Percentiles rank a stretch among this genome's conserved stretches.
phyloP scores from a whole-genome alignment of 2,113 vertebrate genomes.

The Miniopterus natalensis region DNA sequence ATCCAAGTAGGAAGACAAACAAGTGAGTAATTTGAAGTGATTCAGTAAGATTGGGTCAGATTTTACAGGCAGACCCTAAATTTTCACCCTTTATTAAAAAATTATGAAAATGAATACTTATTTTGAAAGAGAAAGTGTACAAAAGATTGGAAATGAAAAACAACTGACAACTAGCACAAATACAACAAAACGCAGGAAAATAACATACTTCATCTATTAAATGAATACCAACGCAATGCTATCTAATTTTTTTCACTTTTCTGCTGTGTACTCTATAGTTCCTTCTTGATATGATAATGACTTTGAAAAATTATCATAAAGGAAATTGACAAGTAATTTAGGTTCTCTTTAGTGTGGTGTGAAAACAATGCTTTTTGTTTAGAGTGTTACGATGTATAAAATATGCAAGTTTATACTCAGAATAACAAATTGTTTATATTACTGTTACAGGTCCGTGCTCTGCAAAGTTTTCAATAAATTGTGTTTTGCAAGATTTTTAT shows the following conservation, averaged over 20 bases:
- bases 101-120: neutral
- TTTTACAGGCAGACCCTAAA: neutral
- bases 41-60: neutral
- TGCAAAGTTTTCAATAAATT: neutral
- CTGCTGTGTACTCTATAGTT: neutral
- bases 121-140: neutral
- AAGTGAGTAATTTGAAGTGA: neutral
- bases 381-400: neutral
- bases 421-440: neutral
- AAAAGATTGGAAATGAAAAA: neutral
- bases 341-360: neutral
- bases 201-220: neutral
- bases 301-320: neutral
- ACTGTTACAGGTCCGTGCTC: neutral
- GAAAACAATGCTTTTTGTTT: neutral
- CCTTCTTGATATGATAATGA: neutral
- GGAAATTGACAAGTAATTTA: neutral
- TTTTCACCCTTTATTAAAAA: neutral
- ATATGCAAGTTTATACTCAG: neutral
- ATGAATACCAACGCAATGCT: neutral
- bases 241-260: neutral
- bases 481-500: conserved; percentile 3
- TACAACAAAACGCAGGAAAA: neutral
- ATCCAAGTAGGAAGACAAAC: neutral
- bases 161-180: neutral